Evolutionary conservation across 2,888 invertebrate genomes (phyloP), one percentile per base, ranked within the genome.

Genomic region (Leptothorax acervorum): DNA sequence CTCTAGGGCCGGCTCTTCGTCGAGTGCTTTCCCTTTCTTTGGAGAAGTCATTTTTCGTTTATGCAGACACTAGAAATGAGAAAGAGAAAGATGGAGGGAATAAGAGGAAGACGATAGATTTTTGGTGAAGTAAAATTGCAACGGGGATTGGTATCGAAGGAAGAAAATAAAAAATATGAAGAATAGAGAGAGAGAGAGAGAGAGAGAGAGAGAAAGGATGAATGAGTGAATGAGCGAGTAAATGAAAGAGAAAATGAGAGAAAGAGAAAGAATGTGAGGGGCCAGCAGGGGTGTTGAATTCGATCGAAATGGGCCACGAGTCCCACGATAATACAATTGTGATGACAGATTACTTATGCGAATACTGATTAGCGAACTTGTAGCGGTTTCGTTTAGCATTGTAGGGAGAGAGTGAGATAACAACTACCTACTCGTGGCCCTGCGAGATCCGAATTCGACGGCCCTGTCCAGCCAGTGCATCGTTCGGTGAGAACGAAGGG

Each of bases 321-420:
- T 90, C 71, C 63, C 76, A 85, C 78, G 82, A 81, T 89, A 89
- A 87, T 82, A 74, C 70, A 68, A 85, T 89, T 90, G 89, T 86
- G 90, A 89, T 90, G 87, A 86, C 70, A 84, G 85, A 89, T 90
- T 90, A 90, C 78, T 87, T 60, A 18, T 65, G 35, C 28, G 70
- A 81, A 60, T 89, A 88, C 76, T 55, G 85, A 89, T 87, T 86
- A 87, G 76, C 85, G 65, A 85, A 75, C 55, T 84, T 78, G 62
- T 88, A 87, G 83, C 75, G 79, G 83, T 85, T 90, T 62, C 12
- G 31, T 74, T 85, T 84, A 15, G 81, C 68, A 68, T 87, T 62
- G 65, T 81, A 66, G 60, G 23, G 31, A 60, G 65, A 45, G 62
- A 85, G 71, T 76, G 84, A 81, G 85, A 89, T 78, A 74, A 35